Conservation (phyloP, 2,113 vertebrate genomes). For the Dermatemys mawii region DNA sequence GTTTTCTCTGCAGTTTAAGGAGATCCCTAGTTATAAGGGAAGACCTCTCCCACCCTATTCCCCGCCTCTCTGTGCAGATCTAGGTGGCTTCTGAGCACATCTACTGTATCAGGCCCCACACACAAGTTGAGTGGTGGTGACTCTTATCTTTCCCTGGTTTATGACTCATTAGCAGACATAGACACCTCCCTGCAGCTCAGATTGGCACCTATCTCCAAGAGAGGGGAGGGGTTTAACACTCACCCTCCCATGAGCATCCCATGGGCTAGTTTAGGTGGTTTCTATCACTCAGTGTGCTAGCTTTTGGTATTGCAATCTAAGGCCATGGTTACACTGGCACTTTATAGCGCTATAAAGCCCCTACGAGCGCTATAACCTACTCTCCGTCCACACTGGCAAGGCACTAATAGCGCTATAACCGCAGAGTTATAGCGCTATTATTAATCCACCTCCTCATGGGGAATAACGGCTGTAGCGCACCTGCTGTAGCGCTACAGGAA, state of each 20-base stretch:
- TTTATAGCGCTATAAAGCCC: too few species aligned
- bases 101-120: neutral
- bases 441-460: too few species aligned
- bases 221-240: neutral
- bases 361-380: too few species aligned
- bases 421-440: too few species aligned
- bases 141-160: neutral
- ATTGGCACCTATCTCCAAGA: neutral
- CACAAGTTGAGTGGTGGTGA: neutral
- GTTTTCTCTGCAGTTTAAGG: too few species aligned
- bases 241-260: neutral
- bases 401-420: too few species aligned
- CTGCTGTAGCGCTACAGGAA: too few species aligned
- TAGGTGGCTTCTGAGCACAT: neutral
- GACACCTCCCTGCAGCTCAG: too few species aligned
- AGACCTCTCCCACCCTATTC: neutral
- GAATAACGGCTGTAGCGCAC: too few species aligned
- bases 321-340: too few species aligned
- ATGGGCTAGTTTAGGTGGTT: neutral
- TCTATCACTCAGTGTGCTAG: neutral
- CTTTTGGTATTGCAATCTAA: too few species aligned
- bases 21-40: neutral
- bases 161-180: neutral
- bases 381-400: too few species aligned
- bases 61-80: neutral